Evolutionary conservation across 2,888 invertebrate genomes (phyloP).

Genomic region (Aphidius colemani): DNA sequence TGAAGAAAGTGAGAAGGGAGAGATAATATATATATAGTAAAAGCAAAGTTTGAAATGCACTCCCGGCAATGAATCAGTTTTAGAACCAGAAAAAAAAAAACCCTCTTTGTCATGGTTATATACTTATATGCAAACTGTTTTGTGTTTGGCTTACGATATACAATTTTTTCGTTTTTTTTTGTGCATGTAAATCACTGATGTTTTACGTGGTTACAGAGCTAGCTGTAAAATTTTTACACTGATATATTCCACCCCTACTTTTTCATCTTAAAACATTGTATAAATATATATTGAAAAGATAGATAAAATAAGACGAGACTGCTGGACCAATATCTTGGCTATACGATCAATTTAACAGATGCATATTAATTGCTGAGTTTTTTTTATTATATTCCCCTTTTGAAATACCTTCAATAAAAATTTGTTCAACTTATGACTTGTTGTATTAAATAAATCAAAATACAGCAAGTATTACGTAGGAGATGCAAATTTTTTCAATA

Average conservation of each 20-base stretch:
- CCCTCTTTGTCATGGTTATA: slow-evolving; percentile 44
- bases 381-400: slow-evolving; percentile 2
- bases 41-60: slow-evolving; percentile 6
- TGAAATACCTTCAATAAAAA: background rate
- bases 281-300: too few species aligned
- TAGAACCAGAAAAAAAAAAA: slow-evolving; percentile 38
- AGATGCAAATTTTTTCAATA: slow-evolving; percentile 16
- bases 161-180: slow-evolving; percentile 34
- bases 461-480: slow-evolving; percentile 27
- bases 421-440: slow-evolving; percentile 3
- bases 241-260: slow-evolving; percentile 8
- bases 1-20: slow-evolving; percentile 24
- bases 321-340: background rate
- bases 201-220: slow-evolving; percentile 30
- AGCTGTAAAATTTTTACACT: slow-evolving; percentile 26
- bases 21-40: slow-evolving; percentile 21
- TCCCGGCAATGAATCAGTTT: slow-evolving; percentile 55
- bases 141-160: slow-evolving; percentile 52
- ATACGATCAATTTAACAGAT: background rate
- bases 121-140: slow-evolving; percentile 46
- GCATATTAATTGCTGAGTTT: background rate
- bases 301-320: background rate
- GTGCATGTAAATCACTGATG: slow-evolving; percentile 47
- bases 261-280: too few species aligned
- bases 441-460: slow-evolving; percentile 16